A percentile compares a stretch with the other conserved stretches of the same genome.
Conservation (phyloP, 2,797 vertebrate genomes). For the Galago senegalensis region DNA sequence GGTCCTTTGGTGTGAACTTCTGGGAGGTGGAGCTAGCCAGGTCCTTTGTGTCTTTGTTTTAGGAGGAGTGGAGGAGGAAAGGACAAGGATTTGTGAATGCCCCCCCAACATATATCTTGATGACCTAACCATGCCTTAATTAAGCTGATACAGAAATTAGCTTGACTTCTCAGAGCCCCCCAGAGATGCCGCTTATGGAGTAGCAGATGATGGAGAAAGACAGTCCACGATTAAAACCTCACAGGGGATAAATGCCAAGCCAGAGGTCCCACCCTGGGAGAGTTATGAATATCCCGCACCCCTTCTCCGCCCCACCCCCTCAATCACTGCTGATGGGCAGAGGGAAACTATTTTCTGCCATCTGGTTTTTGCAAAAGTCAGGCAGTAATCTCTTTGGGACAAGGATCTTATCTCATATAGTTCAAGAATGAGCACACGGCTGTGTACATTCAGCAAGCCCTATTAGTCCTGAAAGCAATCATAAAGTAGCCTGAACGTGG, state of each 20-base stretch:
- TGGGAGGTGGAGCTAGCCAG: no score
- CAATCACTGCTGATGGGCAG: conserved; percentile 83
- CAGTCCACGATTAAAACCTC: conserved; percentile 61
- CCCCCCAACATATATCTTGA: background rate
- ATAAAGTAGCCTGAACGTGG: conserved; percentile 80
- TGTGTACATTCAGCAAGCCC: conserved; percentile 74
- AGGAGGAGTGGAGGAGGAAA: no score
- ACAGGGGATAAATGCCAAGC: conserved; percentile 47
- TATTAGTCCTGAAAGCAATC: conserved; percentile 78
- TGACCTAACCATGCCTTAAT: conserved; percentile 54
- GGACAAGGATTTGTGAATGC: no score
- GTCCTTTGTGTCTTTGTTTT: no score
- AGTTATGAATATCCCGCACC: conserved; percentile 53
- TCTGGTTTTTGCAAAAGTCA: conserved; percentile 86
- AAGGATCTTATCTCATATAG: conserved; percentile 78
- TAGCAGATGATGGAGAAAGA: conserved; percentile 33
- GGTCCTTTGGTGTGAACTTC: no score
- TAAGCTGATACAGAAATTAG: conserved; percentile 60
- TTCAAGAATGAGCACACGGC: conserved; percentile 80
- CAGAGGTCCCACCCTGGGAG: conserved; percentile 61
- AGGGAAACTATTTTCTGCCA: conserved; percentile 85
- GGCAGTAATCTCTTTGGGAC: conserved; percentile 80
- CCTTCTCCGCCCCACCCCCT: conserved; percentile 76
- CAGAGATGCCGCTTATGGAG: conserved; percentile 16
- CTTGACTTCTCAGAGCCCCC: background rate